A percentile compares a stretch with the other conserved stretches of the same genome.
Conservation (phyloP, 1,140 invertebrate genomes). For the Anastrepha ludens region DNA sequence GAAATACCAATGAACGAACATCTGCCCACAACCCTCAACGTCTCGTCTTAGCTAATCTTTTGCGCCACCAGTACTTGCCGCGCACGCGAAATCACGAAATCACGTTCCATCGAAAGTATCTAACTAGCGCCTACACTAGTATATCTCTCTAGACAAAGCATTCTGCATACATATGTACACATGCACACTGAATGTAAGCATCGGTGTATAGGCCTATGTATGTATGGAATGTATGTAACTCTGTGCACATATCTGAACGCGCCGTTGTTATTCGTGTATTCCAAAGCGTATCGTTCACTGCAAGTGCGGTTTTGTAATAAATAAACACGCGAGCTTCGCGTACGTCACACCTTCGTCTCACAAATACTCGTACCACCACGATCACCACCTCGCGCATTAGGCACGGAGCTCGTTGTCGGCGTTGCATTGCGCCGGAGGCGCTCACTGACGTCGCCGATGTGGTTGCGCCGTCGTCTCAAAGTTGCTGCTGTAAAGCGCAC, state of each 20-base stretch:
- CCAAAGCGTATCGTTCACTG: neutral
- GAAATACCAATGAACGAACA: neutral
- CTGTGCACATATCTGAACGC: neutral
- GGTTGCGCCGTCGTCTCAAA: neutral
- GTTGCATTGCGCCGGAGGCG: neutral
- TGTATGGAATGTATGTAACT: neutral
- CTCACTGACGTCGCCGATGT: neutral
- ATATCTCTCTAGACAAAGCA: neutral
- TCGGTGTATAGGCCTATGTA: neutral
- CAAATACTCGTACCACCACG: neutral
- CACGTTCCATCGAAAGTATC: constrained; percentile 7
- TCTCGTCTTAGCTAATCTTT: too few relatives aligned
- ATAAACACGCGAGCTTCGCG: neutral
- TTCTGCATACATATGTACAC: neutral
- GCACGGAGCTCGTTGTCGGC: too few relatives aligned
- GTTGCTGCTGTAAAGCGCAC: neutral
- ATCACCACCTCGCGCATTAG: neutral
- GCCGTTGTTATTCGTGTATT: neutral
- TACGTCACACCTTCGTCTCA: neutral
- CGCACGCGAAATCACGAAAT: neutral
- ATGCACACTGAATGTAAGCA: neutral
- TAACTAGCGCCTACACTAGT: neutral
- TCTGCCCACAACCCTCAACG: neutral
- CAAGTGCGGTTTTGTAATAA: constrained; percentile 27
- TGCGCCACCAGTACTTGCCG: neutral